These are phyloP conservation scores for Coenonympha glycerion DNA, from an alignment of 2,888 invertebrate species.

Conservation along the genomic window DNA sequence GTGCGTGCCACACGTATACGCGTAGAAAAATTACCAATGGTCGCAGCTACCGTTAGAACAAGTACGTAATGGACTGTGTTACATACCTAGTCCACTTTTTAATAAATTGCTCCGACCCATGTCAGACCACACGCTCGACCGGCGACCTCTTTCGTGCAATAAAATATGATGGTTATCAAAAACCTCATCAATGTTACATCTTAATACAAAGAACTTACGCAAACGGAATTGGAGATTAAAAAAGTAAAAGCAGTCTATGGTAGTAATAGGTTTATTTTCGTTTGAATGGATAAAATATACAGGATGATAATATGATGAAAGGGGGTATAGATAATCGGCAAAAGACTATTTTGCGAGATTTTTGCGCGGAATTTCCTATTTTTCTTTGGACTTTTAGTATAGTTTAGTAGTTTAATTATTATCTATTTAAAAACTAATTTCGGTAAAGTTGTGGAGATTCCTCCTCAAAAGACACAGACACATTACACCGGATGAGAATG, in stretches of 20 bases:
- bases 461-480: too few relatives aligned
- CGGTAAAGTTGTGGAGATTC: too few relatives aligned
- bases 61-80: slow-evolving; percentile 18
- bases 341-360: too few relatives aligned
- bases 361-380: too few relatives aligned
- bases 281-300: slow-evolving; percentile 48
- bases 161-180: slow-evolving; percentile 46
- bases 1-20: slow-evolving; percentile 7
- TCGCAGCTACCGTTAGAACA: slow-evolving; percentile 27
- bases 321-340: too few relatives aligned
- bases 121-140: slow-evolving; percentile 45
- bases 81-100: slow-evolving; percentile 27
- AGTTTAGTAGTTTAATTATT: too few relatives aligned
- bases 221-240: slow-evolving; percentile 25
- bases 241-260: slow-evolving; percentile 24
- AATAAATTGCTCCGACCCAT: slow-evolving; percentile 44
- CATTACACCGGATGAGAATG: too few relatives aligned
- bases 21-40: slow-evolving; percentile 19
- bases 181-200: slow-evolving; percentile 45
- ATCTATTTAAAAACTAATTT: too few relatives aligned
- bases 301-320: too few relatives aligned
- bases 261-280: slow-evolving; percentile 39
- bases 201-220: slow-evolving; percentile 37
- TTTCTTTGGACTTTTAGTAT: too few relatives aligned
- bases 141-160: slow-evolving; percentile 49